phyloP scores from a whole-genome alignment of 2,888 invertebrate genomes.

The Laspeyria flexula region DNA sequence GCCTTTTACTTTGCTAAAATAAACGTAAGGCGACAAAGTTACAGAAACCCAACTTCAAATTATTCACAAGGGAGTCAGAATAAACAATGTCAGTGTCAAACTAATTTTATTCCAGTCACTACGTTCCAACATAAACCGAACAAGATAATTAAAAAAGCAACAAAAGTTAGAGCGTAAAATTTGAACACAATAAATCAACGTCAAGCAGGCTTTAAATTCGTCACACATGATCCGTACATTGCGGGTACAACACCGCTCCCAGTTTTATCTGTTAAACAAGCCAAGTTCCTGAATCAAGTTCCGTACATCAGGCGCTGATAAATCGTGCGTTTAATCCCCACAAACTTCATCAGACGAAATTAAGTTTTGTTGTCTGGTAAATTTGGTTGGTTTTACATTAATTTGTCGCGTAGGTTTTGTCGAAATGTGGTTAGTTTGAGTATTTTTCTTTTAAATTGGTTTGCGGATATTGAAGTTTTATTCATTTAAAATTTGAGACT shows the following conservation, averaged over 20 bases:
- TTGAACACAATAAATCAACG: conserved; percentile 15
- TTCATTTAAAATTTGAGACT: conserved; percentile 11
- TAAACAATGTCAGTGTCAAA: no score
- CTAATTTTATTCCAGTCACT: no score
- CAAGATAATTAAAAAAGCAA: not conserved
- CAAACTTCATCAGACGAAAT: conserved; percentile 28
- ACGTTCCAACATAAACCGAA: not conserved
- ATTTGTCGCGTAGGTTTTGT: conserved; percentile 7
- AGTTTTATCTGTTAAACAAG: conserved; percentile 62
- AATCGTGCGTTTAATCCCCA: conserved; percentile 40
- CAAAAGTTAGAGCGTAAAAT: not conserved
- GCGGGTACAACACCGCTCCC: conserved; percentile 44
- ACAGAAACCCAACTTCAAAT: no score
- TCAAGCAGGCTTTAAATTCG: conserved; percentile 31
- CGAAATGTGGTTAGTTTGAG: conserved; percentile 17
- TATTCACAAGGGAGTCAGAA: no score
- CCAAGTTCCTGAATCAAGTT: conserved; percentile 49
- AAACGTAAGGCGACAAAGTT: no score
- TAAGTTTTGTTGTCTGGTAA: conserved; percentile 19
- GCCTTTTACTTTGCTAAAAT: no score
- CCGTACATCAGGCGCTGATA: conserved; percentile 44
- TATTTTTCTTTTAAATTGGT: conserved; percentile 30
- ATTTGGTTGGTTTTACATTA: conserved; percentile 25
- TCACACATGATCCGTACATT: conserved; percentile 40
- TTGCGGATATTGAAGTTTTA: conserved; percentile 2